Conservation (phyloP, 92 coral and sea anemone genomes). For the Phenganax marumi region DNA sequence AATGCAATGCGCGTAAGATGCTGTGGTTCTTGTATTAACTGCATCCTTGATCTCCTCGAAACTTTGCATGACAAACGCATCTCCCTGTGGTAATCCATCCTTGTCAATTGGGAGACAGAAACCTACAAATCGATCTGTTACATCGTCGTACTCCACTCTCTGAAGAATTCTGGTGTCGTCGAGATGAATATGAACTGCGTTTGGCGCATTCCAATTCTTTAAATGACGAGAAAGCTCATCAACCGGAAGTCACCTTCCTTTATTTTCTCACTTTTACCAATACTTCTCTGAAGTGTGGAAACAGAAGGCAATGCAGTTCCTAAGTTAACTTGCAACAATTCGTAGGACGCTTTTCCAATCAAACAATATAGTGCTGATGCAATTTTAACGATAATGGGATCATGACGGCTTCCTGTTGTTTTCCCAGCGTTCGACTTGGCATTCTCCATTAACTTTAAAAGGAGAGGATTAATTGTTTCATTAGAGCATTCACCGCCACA, state of each 20-base stretch:
- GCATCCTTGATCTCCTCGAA: background rate
- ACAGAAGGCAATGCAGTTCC: background rate
- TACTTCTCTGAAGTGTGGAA: background rate
- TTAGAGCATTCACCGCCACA: background rate
- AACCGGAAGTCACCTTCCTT: constrained; percentile 8
- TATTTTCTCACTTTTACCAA: background rate
- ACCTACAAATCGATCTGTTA: background rate
- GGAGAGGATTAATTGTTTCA: background rate
- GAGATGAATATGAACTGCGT: background rate
- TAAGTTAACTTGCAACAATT: background rate
- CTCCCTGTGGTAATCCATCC: background rate
- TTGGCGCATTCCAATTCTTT: constrained; percentile 1
- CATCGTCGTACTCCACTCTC: background rate
- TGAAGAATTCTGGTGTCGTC: constrained; percentile 4
- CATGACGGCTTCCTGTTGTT: no score
- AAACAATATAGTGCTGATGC: background rate
- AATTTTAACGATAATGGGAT: background rate
- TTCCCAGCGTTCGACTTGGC: no score
- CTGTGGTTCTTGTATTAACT: background rate
- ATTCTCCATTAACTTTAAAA: background rate
- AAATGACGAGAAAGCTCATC: background rate
- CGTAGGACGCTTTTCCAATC: background rate
- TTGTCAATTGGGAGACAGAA: background rate
- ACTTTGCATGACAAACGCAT: background rate
- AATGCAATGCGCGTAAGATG: background rate